Base-by-base conservation (phyloP, 2,888 invertebrate species). In the Acleris holmiana region DNA sequence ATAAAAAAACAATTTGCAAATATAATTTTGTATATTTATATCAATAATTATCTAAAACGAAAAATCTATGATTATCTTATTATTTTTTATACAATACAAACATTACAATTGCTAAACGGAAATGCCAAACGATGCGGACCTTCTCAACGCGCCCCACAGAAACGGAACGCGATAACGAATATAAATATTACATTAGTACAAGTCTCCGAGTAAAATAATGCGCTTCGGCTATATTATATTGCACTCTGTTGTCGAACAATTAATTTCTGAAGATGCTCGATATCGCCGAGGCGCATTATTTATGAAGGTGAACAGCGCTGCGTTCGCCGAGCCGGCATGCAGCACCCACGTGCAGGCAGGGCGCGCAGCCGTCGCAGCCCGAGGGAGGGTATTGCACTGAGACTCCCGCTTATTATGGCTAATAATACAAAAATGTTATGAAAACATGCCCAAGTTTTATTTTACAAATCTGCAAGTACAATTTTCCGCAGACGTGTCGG, bases 21-120 rank as follows among this genome's bases (percentile, higher is more conserved):
- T 89, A 89, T 89, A 88, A 76, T 84, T 77, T 79, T 86, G 83
- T 88, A 85, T 89, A 88, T 88, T 88, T 80, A 79, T 87, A 85
- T 84, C 81, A 84, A 83, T 86, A 83, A 82, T 76, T 71, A 79
- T 80, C 85, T 87, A 86, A 79, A 84, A 80, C 78, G 77, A 58
- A 79, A 80, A 72, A 73, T 76, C 73, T 79, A 69, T 69, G 63
- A 73, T 80, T 74, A 75, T 41, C 35, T 35, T 40, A 47, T 64
- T 64, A 75, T 73, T 73, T 74, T 76, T 35, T 35, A 35, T 35
- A 35, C 35, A 35, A 76, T 83, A 86, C 82, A 83, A 77, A 69
- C 55, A 49, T 59, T 51, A 53, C 69, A 68, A 67, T 61, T 56
- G 61, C 68, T 71, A 61, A 69, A 68, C 61, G 13, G 67, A 71